phyloP scores from a whole-genome alignment of 2,113 vertebrate genomes.

The Podilymbus podiceps region DNA sequence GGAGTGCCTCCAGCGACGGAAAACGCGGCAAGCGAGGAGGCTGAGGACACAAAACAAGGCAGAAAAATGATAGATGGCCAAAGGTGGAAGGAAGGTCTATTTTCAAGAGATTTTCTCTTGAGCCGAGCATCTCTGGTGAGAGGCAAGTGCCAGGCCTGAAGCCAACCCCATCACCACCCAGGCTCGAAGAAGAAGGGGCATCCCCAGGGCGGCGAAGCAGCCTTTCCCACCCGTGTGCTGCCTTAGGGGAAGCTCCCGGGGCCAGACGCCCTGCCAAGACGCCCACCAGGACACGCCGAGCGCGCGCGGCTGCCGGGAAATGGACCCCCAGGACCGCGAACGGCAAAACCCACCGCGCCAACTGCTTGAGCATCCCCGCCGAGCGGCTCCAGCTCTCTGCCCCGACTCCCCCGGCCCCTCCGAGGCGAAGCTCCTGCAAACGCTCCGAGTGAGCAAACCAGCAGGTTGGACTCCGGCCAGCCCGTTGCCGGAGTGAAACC shows the following conservation, averaged over 20 bases:
- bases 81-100: background rate
- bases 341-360: background rate
- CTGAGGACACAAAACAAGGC: background rate
- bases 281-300: accelerated
- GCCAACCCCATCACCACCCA: background rate
- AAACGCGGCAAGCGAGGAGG: background rate
- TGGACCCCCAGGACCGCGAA: background rate
- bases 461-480: background rate
- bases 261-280: background rate
- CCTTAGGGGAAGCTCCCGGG: background rate
- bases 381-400: background rate
- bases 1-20: background rate
- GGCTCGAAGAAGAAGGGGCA: background rate
- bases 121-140: background rate
- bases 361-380: too few relatives aligned
- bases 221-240: background rate
- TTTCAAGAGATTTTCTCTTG: background rate
- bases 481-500: background rate
- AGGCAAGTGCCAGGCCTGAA: background rate
- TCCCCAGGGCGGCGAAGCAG: background rate
- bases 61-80: background rate
- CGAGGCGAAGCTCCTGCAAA: background rate
- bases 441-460: background rate
- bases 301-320: background rate
- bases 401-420: background rate